Base-by-base conservation (phyloP, 2,888 invertebrate genomes). In the Epistrophe grossulariae region DNA sequence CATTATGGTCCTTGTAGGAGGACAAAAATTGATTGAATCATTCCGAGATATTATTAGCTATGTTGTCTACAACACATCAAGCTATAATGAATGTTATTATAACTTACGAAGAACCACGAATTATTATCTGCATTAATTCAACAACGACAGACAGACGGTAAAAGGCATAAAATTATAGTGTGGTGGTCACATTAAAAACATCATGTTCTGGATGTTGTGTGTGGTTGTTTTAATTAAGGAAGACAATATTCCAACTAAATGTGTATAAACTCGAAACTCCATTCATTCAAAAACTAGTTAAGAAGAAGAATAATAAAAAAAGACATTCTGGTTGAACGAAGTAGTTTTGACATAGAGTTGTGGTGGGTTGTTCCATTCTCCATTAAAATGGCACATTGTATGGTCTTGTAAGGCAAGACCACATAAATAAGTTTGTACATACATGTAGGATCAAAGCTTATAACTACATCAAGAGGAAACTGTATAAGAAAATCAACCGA, bases 201-300 rank as follows among this genome's bases (percentile, higher is more conserved):
- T 48, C 31, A 66, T 66, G n/a, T 66, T 48, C n/a, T 17, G 3
- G 4, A 35, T 68, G 8, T 68, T 31, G 17, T 68, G 0, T 66
- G 66, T 19, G 45, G 64, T 45, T 31, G 17, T 11, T 68, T 50
- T 68, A 68, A 68, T 68, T 68, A 17, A 50, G 50, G 7, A 68
- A 50, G 9, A 17, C 35, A 60, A 19, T 57, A 35, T 57, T 35
- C 31, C 28, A 55, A 24, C 50, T 9, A 7, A 35, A 35, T 31
- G 28, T 11, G 11, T 8, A 28, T 15, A 59, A 35, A 35, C 59
- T 59, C 6, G 11, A 35, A 59, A 17, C 6, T n/a, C 17, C 11
- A 59, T 59, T 59, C 35, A 59, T 35, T 59, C 35, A 59, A 59
- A 59, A 59, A 59, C 59, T 57, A 35, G 57, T 59, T 59, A 17